phyloP scores from a whole-genome alignment of 2,888 invertebrate genomes.

The Patella ulyssiponensis region DNA sequence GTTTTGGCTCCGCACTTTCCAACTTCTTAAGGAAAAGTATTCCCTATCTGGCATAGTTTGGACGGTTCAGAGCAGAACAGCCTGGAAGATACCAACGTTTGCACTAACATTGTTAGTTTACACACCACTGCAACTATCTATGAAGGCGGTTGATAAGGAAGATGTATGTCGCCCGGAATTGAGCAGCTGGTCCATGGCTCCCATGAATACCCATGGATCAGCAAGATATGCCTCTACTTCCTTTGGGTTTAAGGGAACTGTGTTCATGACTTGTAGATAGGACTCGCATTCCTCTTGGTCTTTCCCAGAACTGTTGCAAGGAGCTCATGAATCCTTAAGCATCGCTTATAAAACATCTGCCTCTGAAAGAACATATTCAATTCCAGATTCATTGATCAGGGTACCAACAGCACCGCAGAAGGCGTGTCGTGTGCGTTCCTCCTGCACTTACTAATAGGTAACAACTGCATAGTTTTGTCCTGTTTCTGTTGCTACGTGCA shows the following conservation, averaged over 20 bases:
- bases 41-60: too few species aligned
- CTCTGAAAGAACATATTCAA: constrained; percentile 28
- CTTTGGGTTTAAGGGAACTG: not conserved
- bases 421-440: not conserved
- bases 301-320: constrained; percentile 25
- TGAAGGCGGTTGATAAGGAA: too few species aligned
- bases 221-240: not conserved
- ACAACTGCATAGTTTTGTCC: constrained; percentile 32
- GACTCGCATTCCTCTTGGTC: too few species aligned
- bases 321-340: constrained; percentile 27
- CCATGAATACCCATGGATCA: too few species aligned
- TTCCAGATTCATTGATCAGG: constrained; percentile 21
- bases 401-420: constrained; percentile 33
- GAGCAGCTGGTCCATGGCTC: too few species aligned
- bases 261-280: not conserved
- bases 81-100: too few species aligned
- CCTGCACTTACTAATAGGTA: constrained; percentile 31
- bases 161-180: too few species aligned
- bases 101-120: too few species aligned
- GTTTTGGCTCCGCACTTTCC: too few species aligned
- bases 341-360: constrained; percentile 32
- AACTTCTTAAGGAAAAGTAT: too few species aligned
- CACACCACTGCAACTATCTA: too few species aligned
- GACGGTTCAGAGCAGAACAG: too few species aligned
- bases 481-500: constrained; percentile 29